phyloP scores from a whole-genome alignment of 2,888 invertebrate species.

The Caenorhabditis parvicauda region DNA sequence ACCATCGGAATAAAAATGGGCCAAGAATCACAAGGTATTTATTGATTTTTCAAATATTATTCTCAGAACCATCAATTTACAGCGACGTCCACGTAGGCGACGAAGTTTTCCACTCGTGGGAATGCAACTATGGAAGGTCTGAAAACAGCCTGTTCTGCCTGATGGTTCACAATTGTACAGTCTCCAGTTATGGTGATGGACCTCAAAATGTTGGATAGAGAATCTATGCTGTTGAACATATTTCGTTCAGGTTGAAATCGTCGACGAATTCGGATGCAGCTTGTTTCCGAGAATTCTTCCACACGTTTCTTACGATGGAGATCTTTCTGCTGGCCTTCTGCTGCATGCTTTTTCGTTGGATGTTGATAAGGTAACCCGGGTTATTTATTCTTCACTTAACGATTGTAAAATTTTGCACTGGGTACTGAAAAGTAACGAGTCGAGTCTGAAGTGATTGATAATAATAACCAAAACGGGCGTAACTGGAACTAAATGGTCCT shows the following conservation, averaged over 20 bases:
- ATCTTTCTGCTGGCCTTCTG: constrained; percentile 52
- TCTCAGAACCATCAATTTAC: constrained; percentile 4
- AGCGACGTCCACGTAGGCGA: constrained; percentile 34
- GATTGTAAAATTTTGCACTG: too few relatives aligned
- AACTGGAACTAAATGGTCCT: too few relatives aligned
- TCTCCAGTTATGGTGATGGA: constrained; percentile 32
- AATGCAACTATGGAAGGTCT: constrained; percentile 37
- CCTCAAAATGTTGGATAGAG: not conserved
- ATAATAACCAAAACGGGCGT: too few relatives aligned
- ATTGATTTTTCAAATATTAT: not conserved
- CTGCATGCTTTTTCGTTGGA: constrained; percentile 58
- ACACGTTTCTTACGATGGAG: constrained; percentile 49
- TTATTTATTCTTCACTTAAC: not conserved
- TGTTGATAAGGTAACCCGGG: constrained; percentile 45
- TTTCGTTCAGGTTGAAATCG: constrained; percentile 45
- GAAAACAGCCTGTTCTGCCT: constrained; percentile 55
- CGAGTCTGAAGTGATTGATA: too few relatives aligned
- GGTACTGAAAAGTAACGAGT: too few relatives aligned
- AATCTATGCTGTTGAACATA: constrained; percentile 2
- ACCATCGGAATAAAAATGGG: constrained; percentile 17
- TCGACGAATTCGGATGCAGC: constrained; percentile 61
- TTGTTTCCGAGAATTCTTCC: constrained; percentile 55
- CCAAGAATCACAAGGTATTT: constrained; percentile 4
- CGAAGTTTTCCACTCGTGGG: constrained; percentile 45
- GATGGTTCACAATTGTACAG: constrained; percentile 59